Evolutionary conservation across 30 jellyfish, hydroid and myxozoan species (phyloP).

Genomic region (Nemopilema nomurai): DNA sequence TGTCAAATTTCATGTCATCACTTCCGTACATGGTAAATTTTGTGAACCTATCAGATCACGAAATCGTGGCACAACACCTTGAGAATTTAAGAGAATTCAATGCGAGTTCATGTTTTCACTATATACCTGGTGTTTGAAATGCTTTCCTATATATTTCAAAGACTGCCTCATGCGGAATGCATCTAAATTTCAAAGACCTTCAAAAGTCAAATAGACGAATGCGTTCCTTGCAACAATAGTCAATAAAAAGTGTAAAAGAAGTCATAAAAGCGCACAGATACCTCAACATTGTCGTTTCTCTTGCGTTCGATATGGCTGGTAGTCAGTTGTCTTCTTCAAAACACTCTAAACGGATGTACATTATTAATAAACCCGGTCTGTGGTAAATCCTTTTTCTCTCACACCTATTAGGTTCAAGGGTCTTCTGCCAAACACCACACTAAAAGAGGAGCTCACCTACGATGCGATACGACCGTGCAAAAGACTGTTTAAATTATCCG

Average conservation of each 20-base stretch:
- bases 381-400: background rate
- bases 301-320: background rate
- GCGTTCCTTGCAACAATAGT: no score
- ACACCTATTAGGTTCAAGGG: background rate
- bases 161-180: no score
- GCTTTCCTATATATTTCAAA: no score
- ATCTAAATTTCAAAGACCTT: no score
- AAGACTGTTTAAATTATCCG: background rate
- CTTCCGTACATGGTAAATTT: no score
- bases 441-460: background rate
- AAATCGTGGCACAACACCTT: no score
- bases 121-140: no score
- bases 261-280: background rate
- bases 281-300: background rate
- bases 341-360: background rate
- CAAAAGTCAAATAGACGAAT: no score
- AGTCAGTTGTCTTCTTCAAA: background rate
- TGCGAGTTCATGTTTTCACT: no score
- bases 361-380: background rate
- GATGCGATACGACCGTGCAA: background rate
- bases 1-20: no score
- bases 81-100: no score
- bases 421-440: background rate
- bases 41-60: no score
- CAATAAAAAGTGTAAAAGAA: background rate